Conservation (phyloP, 2,113 vertebrate species). For the Paradoxurus hermaphroditus region DNA sequence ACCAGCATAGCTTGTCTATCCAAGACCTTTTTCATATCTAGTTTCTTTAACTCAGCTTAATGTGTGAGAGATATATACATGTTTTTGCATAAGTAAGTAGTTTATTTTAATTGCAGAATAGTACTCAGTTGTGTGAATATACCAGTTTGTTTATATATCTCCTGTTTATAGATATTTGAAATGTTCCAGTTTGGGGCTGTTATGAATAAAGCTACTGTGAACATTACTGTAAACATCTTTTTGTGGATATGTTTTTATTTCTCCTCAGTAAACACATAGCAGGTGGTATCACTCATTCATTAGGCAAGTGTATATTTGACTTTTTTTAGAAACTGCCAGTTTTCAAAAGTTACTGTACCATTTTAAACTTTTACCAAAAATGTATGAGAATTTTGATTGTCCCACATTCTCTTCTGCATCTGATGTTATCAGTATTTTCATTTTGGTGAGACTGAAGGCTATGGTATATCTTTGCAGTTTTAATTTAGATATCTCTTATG, state of each 20-base stretch:
- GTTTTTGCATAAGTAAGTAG: neutral
- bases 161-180: neutral
- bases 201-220: neutral
- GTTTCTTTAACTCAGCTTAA: conserved; percentile 6
- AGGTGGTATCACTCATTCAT: neutral
- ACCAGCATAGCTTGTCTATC: neutral
- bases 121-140: neutral
- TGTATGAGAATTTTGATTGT: conserved; percentile 8
- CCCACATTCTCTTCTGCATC: neutral
- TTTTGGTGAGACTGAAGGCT: neutral
- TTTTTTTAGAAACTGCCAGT: neutral
- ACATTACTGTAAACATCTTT: neutral
- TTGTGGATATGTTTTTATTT: neutral
- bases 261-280: neutral
- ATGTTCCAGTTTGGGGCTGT: neutral
- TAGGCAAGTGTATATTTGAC: neutral
- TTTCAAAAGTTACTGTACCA: neutral
- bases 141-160: neutral
- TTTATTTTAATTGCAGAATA: conserved; percentile 21
- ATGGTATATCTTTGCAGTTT: neutral
- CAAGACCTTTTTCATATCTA: neutral
- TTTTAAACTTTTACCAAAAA: conserved; percentile 16
- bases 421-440: neutral
- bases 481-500: neutral
- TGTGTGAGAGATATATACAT: neutral